A percentile compares a stretch with the other conserved stretches of the same genome.
These are phyloP conservation scores for Botrylloides violaceus DNA, from an alignment of 23 tunicate genomes.

Conservation along the genomic window DNA sequence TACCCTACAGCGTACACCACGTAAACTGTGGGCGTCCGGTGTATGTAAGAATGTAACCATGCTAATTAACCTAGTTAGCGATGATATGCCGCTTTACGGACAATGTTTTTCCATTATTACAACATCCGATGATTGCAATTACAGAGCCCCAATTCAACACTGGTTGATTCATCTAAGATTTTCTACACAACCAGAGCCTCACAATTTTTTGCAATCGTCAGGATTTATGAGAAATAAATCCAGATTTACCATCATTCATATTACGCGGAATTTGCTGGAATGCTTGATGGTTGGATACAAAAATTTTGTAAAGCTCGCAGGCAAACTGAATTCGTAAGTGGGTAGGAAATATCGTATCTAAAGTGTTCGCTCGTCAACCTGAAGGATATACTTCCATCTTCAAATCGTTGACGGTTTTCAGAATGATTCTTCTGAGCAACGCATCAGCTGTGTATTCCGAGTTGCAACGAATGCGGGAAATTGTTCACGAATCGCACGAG, in stretches of 20 bases:
- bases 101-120: no score
- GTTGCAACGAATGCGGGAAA: conserved; percentile 4
- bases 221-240: conserved; percentile 5
- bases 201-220: conserved; percentile 8
- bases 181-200: conserved; percentile 8
- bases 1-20: no score
- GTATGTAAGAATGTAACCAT: no score
- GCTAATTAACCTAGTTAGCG: no score
- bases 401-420: no score
- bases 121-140: no score
- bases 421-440: conserved; percentile 9
- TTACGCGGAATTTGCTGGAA: neutral
- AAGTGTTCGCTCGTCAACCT: no score
- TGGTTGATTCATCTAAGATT: conserved; percentile 8
- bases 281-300: conserved; percentile 6
- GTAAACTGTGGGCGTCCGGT: no score
- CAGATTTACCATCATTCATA: conserved; percentile 8
- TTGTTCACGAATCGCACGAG: conserved; percentile 4
- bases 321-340: conserved; percentile 12
- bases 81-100: no score
- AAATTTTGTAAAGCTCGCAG: neutral
- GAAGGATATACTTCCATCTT: no score
- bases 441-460: conserved; percentile 2
- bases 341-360: no score
- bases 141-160: conserved; percentile 11